Evolutionary conservation across 1,140 invertebrate genomes (phyloP).

Genomic region (Anastatus disparis): DNA sequence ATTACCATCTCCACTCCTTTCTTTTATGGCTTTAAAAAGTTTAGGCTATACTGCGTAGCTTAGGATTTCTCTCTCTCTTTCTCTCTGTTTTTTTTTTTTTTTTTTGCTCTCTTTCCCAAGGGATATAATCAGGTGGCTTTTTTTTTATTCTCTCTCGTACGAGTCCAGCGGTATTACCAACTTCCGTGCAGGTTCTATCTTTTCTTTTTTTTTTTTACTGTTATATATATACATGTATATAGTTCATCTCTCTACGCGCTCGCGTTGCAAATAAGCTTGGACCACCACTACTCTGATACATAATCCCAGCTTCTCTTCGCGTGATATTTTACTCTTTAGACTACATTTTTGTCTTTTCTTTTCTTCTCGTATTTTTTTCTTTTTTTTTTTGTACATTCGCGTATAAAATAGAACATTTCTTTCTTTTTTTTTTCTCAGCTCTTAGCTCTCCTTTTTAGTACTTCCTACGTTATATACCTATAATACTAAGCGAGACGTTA

Average conservation of each 20-base stretch:
- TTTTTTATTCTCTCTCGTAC: not conserved
- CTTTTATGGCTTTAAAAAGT: conserved; percentile 51
- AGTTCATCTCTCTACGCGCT: not conserved
- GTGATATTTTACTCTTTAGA: conserved; percentile 19
- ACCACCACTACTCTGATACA: not conserved
- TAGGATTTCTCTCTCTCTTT: too few relatives aligned
- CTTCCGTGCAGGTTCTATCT: not conserved
- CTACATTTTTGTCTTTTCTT: not conserved
- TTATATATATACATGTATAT: too few relatives aligned
- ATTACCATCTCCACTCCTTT: too few relatives aligned
- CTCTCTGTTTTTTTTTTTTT: too few relatives aligned
- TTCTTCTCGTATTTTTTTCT: not conserved
- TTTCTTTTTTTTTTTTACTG: not conserved
- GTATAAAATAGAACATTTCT: too few relatives aligned
- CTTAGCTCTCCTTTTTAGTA: not conserved
- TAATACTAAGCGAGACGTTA: not conserved
- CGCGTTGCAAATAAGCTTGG: conserved; percentile 30
- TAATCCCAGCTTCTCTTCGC: not conserved
- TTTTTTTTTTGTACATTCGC: not conserved
- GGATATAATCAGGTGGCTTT: conserved; percentile 44
- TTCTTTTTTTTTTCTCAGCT: not conserved
- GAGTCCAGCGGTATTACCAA: conserved; percentile 23
- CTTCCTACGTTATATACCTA: conserved; percentile 1
- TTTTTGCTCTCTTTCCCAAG: too few relatives aligned
- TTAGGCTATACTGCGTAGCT: conserved; percentile 11